A percentile compares a stretch with the other conserved stretches of the same genome.
Conservation (phyloP, 2,113 vertebrate species). For the Nipponia nippon region DNA sequence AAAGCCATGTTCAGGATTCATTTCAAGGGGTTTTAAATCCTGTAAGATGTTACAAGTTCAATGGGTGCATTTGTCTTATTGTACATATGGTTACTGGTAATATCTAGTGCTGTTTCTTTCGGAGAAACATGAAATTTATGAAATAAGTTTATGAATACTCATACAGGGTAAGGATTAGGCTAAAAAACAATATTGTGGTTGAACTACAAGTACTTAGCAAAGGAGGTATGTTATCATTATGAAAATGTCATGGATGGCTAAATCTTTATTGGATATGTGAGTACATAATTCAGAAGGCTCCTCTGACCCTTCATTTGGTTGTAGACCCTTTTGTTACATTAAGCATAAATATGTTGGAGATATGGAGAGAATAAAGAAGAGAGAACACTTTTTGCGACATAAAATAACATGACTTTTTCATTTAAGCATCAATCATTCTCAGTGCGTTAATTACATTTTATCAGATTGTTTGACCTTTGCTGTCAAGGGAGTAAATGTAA, state of each 20-base stretch:
- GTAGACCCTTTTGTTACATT: background rate
- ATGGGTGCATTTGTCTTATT: background rate
- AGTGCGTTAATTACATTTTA: slow-evolving; percentile 50
- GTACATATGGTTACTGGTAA: background rate
- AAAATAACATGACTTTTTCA: background rate
- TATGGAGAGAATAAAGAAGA: background rate
- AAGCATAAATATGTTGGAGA: background rate
- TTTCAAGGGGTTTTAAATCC: background rate
- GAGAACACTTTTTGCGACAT: background rate
- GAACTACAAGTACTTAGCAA: background rate
- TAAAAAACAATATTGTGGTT: background rate
- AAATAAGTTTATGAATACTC: background rate
- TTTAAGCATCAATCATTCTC: slow-evolving; percentile 39
- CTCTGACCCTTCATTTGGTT: background rate
- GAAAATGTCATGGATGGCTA: background rate
- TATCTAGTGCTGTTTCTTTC: background rate
- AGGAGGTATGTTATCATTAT: background rate
- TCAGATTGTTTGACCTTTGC: slow-evolving; percentile 58
- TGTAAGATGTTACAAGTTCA: background rate
- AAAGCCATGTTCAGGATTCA: background rate
- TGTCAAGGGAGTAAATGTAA: slow-evolving; percentile 60
- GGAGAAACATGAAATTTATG: background rate
- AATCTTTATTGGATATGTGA: background rate
- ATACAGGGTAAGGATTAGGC: background rate
- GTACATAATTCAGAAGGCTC: background rate